Evolutionary conservation across 2,797 vertebrate species (phyloP), one percentile per base, ranked within the genome.

Genomic region (Gymnodraco acuticeps): DNA sequence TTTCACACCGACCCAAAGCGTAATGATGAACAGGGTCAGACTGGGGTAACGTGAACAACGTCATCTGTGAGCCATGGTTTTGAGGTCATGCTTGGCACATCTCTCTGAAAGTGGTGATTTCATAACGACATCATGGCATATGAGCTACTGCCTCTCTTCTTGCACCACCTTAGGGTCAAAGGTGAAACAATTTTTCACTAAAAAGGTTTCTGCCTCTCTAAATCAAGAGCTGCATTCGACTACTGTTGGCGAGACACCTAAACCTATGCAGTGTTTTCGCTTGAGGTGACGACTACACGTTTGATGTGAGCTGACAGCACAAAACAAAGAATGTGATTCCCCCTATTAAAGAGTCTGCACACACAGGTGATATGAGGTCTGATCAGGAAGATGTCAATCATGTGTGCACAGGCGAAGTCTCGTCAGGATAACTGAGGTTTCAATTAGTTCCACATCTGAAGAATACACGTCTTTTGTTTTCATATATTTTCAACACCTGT

Each of bases 11-110:
- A 43, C 11, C 42, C 27, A 4, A 13, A 53, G 66, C 33, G 5
- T 17, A 47, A 59, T 42, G 60, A 70, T 62, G 51, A 71, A 77
- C 65, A 43, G 54, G 69, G 69, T 84, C 73, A 81, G 17, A 14
- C 64, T 45, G 53, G 71, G 73, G 73, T 79, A 72, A 81, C 62
- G 58, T 67, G 45, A 17, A 50, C 42, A 53, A 64, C 42, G 46
- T 43, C 9, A 33, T 70, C 17, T 16, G 13, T 31, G 31, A 10
- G 51, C 19, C 2, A 19, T 33, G 70, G 70, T 73, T 73, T 54
- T 84, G 80, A 88, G 81, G 73, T 91, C 86, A 91, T 78, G 69
- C 55, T 77, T 86, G 81, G 80, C 83, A 80, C 72, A 19, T 53
- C 66, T 20, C 43, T 47, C 64, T 70, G 38, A 76, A 75, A 74